Conservation (phyloP, 2,797 vertebrate species). For the Potorous gilbertii region DNA sequence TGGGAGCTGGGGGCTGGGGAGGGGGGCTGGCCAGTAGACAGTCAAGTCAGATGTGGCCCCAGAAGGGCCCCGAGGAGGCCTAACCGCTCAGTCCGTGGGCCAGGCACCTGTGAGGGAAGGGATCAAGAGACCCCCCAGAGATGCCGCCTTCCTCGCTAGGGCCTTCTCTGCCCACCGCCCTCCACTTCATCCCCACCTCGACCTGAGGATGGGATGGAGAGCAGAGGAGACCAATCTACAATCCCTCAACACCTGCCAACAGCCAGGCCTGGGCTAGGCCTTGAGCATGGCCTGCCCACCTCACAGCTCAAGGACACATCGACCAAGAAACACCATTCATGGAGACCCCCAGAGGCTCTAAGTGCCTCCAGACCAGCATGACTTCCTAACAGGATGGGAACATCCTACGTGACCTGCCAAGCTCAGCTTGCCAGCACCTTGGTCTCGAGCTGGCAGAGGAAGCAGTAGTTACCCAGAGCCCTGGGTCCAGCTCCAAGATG, state of each 20-base stretch:
- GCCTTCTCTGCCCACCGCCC: conserved; percentile 58
- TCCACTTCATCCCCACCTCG: conserved; percentile 57
- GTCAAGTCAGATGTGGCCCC: conserved; percentile 77
- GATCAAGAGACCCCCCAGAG: conserved; percentile 79
- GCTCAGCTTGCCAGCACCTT: background rate
- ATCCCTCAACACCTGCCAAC: conserved; percentile 14
- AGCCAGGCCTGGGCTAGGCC: background rate
- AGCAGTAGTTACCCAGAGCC: conserved; percentile 38
- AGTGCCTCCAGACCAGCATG: background rate
- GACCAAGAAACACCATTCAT: background rate
- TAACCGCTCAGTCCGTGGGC: conserved; percentile 85
- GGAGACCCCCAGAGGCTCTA: background rate
- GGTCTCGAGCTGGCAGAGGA: background rate
- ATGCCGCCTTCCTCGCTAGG: conserved; percentile 53
- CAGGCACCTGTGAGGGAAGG: conserved; percentile 82
- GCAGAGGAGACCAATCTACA: background rate
- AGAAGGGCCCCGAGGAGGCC: conserved; percentile 87
- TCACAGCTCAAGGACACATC: background rate
- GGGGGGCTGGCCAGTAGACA: conserved; percentile 82
- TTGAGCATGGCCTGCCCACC: background rate
- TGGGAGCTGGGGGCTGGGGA: conserved; percentile 18
- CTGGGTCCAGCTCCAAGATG: conserved; percentile 44
- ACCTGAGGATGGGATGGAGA: conserved; percentile 58
- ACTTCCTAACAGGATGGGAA: background rate
- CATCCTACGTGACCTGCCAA: background rate